These are phyloP conservation scores for Theretra japonica DNA, from an alignment of 2,888 invertebrate species.

Conservation along the genomic window DNA sequence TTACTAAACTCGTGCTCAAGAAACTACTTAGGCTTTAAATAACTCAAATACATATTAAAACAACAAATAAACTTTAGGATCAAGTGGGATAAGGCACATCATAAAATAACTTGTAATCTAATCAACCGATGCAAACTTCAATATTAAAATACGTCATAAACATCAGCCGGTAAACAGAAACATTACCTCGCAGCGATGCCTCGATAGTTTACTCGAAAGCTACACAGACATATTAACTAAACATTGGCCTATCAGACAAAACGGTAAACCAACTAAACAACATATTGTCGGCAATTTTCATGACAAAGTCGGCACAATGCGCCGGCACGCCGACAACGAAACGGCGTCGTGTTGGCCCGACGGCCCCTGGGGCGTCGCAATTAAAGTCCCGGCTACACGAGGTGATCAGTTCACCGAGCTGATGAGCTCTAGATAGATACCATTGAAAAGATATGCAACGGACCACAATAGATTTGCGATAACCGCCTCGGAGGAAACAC, in stretches of 20 bases:
- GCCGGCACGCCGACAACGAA: slow-evolving; percentile 64
- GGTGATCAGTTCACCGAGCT: slow-evolving; percentile 64
- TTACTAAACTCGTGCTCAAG: neutral
- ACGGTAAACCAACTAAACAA: slow-evolving; percentile 53
- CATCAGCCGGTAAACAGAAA: neutral
- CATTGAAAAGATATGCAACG: slow-evolving; percentile 31
- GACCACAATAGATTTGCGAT: slow-evolving; percentile 27
- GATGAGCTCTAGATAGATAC: slow-evolving; percentile 54
- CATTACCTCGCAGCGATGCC: neutral
- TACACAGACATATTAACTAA: slow-evolving; percentile 37
- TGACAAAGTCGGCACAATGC: slow-evolving; percentile 65
- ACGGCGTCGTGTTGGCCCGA: slow-evolving; percentile 71
- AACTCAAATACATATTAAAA: neutral
- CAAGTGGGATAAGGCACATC: neutral
- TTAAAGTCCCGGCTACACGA: slow-evolving; percentile 68
- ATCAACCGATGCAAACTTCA: neutral
- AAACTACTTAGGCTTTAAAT: neutral
- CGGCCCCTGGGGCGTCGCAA: slow-evolving; percentile 77
- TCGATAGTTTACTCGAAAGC: neutral
- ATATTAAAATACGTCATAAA: neutral
- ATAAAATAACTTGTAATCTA: neutral
- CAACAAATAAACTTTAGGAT: neutral
- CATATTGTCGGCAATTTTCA: slow-evolving; percentile 67
- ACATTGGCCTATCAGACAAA: slow-evolving; percentile 53
- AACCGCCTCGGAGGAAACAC: slow-evolving; percentile 15